These are phyloP conservation scores for Parnassius smintheus DNA, from an alignment of 2,888 invertebrate genomes.

Conservation along the genomic window DNA sequence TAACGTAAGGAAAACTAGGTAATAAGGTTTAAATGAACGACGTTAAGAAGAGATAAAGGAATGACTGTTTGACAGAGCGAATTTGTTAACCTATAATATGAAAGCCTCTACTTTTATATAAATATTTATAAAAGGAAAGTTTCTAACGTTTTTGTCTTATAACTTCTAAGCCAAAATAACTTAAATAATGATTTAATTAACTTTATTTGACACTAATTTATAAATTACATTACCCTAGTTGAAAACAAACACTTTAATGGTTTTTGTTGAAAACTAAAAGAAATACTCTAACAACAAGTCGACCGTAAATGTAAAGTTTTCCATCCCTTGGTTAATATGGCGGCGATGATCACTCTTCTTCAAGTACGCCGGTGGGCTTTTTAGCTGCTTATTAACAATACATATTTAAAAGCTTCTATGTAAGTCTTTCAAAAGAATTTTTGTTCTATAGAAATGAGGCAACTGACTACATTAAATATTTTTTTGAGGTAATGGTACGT, in stretches of 20 bases:
- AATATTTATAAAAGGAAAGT: too few species aligned
- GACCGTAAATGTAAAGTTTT: constrained; percentile 14
- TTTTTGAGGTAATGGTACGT: constrained; percentile 21
- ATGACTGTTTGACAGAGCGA: too few species aligned
- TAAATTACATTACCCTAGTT: not conserved
- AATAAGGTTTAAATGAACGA: too few species aligned
- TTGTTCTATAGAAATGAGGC: constrained; percentile 25
- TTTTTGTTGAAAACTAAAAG: constrained; percentile 1
- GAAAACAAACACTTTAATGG: not conserved
- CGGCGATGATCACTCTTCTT: constrained; percentile 23
- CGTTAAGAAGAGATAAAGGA: too few species aligned
- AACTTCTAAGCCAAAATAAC: too few species aligned
- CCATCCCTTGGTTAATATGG: constrained; percentile 13
- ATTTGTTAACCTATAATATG: too few species aligned
- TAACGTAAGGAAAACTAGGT: too few species aligned
- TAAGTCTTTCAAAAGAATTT: constrained; percentile 26
- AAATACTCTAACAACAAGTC: not conserved
- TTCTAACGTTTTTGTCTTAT: too few species aligned
- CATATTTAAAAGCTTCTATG: constrained; percentile 27
- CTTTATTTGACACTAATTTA: too few species aligned
- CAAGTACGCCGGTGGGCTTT: constrained; percentile 23
- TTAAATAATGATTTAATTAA: too few species aligned
- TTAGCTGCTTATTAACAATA: constrained; percentile 27
- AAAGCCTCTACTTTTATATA: too few species aligned
- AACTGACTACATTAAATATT: constrained; percentile 26